Conservation (phyloP, 2,113 vertebrate genomes). For the Girardinichthys multiradiatus region DNA sequence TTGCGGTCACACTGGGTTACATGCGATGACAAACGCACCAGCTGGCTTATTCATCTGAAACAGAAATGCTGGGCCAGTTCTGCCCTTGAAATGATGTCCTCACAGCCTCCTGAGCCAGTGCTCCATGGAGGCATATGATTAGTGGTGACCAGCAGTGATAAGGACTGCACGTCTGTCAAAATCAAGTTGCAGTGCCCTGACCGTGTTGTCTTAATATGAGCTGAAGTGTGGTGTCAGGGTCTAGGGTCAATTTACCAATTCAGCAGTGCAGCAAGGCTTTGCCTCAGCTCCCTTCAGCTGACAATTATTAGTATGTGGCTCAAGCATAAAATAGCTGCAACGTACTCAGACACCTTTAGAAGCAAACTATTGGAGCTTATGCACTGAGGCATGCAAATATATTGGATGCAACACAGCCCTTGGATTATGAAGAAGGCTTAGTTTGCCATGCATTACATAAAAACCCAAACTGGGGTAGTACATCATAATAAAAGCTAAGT, state of each 20-base stretch:
- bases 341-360: constrained; percentile 51
- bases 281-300: constrained; percentile 61
- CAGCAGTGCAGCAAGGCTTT: constrained; percentile 73
- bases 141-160: constrained; percentile 66
- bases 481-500: constrained; percentile 24
- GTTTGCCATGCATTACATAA: constrained; percentile 23
- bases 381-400: constrained; percentile 47
- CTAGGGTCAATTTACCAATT: constrained; percentile 69
- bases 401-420: constrained; percentile 21
- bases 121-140: constrained; percentile 53
- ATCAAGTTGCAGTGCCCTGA: constrained; percentile 60
- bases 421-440: constrained; percentile 41
- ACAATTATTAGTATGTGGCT: constrained; percentile 77
- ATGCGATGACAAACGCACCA: constrained; percentile 11
- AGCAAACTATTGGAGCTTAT: constrained; percentile 20
- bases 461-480: not conserved
- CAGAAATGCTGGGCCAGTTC: constrained; percentile 42
- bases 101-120: constrained; percentile 54
- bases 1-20: not conserved
- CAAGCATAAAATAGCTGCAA: constrained; percentile 60
- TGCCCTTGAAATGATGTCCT: constrained; percentile 65
- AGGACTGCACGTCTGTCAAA: constrained; percentile 74
- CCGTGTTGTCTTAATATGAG: constrained; percentile 67
- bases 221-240: constrained; percentile 72
- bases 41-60: constrained; percentile 38